phyloP scores from a whole-genome alignment of 2,113 vertebrate species.

The Penelope pileata region DNA sequence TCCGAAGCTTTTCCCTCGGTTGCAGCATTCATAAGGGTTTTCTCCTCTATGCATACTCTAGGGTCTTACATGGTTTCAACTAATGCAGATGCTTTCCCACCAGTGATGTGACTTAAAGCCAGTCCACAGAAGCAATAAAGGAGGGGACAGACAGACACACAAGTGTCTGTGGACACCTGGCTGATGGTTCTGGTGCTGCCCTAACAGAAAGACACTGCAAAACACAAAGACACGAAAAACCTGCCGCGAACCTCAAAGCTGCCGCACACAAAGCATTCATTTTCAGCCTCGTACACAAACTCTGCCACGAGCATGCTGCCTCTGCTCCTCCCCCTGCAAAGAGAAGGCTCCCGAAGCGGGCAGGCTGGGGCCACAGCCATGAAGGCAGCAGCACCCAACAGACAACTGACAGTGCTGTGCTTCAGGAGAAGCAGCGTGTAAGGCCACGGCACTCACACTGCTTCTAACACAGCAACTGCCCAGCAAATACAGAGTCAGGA shows the following conservation, averaged over 20 bases:
- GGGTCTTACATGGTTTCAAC: not conserved
- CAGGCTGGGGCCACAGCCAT: not conserved
- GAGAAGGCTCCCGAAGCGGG: not conserved
- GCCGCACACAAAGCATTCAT: accelerated
- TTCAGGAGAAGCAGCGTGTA: not conserved
- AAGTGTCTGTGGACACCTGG: not conserved
- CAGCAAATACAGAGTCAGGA: not conserved
- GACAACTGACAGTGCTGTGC: not conserved
- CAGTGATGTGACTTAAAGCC: not conserved
- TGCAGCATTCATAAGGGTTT: not conserved
- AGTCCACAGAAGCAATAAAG: not conserved
- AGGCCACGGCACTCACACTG: accelerated
- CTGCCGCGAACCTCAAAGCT: not conserved
- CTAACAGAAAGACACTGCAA: not conserved
- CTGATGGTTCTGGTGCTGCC: not conserved
- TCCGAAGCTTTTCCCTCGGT: not conserved
- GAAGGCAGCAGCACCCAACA: not conserved
- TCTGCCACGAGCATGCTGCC: not conserved
- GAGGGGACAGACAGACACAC: not conserved
- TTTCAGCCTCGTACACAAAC: not conserved
- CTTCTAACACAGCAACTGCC: not conserved
- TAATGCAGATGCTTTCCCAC: not conserved
- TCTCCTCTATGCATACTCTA: not conserved
- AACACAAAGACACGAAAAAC: not conserved
- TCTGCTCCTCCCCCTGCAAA: not conserved